Conservation (phyloP, 2,888 invertebrate species). For the Metallyticus violacea region DNA sequence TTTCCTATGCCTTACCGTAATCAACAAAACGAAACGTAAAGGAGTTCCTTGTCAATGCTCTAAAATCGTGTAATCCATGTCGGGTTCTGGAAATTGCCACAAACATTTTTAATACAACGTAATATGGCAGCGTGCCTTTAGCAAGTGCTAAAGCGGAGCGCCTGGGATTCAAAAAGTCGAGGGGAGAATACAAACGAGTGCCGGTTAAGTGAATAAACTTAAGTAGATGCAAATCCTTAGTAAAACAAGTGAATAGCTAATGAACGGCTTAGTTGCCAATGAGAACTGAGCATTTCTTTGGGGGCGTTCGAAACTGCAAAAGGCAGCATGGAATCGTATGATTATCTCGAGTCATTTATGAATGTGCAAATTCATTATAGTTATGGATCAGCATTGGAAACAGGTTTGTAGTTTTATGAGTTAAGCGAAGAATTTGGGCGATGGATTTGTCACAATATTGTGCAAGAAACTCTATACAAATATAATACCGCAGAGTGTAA, state of each 20-base stretch:
- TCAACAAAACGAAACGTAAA: too few relatives aligned
- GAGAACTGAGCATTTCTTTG: background rate
- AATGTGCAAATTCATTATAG: too few relatives aligned
- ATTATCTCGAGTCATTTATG: background rate
- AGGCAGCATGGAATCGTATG: background rate
- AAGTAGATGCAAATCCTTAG: background rate
- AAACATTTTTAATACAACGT: background rate
- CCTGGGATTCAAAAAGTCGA: background rate
- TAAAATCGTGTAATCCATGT: too few relatives aligned
- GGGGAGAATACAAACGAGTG: background rate
- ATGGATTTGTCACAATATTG: too few relatives aligned
- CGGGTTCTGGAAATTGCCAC: too few relatives aligned
- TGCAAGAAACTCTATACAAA: too few relatives aligned
- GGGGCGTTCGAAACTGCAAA: background rate
- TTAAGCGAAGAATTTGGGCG: too few relatives aligned
- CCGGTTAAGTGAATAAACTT: background rate
- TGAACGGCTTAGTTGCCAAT: background rate
- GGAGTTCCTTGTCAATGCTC: too few relatives aligned
- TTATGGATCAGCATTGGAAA: too few relatives aligned
- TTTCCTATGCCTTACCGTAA: too few relatives aligned
- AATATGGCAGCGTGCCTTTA: background rate
- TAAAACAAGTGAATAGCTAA: background rate
- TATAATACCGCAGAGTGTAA: too few relatives aligned
- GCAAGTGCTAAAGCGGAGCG: background rate
- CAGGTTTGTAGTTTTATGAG: too few relatives aligned